phyloP scores from a whole-genome alignment of 2,888 invertebrate genomes.

The Deilephila elpenor region DNA sequence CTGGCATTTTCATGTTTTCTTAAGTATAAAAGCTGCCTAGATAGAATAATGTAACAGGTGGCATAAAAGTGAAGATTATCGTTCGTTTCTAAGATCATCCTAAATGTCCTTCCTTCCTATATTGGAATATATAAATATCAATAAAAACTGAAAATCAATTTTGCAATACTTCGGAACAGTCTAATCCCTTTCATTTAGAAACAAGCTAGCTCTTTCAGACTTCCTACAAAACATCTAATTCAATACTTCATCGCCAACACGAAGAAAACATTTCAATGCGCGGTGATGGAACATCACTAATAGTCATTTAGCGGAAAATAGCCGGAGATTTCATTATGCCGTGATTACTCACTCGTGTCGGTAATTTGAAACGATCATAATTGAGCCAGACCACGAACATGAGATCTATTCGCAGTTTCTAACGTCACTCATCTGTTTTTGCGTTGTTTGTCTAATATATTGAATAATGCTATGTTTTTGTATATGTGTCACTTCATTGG shows the following conservation, averaged over 20 bases:
- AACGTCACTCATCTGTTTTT: background rate
- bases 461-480: background rate
- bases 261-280: conserved; percentile 38
- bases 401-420: conserved; percentile 17
- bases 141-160: too few species aligned
- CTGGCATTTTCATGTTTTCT: too few species aligned
- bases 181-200: background rate
- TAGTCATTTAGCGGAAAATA: conserved; percentile 70
- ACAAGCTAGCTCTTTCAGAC: background rate
- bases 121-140: too few species aligned
- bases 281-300: conserved; percentile 46
- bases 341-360: conserved; percentile 52
- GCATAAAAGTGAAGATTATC: too few species aligned
- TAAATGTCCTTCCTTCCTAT: too few species aligned
- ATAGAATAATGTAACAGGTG: too few species aligned
- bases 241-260: background rate
- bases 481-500: too few species aligned
- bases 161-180: too few species aligned
- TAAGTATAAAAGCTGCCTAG: too few species aligned
- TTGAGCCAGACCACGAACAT: conserved; percentile 20
- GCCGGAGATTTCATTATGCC: conserved; percentile 59
- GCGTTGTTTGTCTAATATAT: too few species aligned
- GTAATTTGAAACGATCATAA: conserved; percentile 48
- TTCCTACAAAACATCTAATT: background rate
- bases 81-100: too few species aligned